Base-by-base conservation (phyloP, 1,140 invertebrate genomes). In the Pseudachorutes palmiensis region DNA sequence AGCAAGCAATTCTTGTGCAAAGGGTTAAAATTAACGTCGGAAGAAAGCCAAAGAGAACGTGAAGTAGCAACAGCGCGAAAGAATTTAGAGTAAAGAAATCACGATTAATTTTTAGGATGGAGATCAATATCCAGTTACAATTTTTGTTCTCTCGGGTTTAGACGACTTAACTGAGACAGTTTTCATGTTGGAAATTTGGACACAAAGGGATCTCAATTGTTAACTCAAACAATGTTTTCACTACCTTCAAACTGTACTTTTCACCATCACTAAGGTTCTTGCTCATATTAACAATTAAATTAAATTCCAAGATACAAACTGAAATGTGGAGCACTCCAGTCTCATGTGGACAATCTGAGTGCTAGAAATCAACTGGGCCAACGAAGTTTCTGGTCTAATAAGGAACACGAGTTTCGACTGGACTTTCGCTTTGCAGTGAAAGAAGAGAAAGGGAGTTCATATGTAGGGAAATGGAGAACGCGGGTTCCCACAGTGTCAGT, bases 291-390 rank as follows among this genome's bases (percentile, higher is more conserved):
- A n/a, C n/a, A n/a, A n/a, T n/a, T n/a, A n/a, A n/a, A n/a, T n/a
- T n/a, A n/a, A n/a, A n/a, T n/a, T n/a, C n/a, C n/a, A n/a, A n/a
- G n/a, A n/a, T n/a, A n/a, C n/a, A n/a, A n/a, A n/a, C n/a, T n/a
- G n/a, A n/a, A n/a, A n/a, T n/a, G n/a, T n/a, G n/a, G n/a, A n/a
- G n/a, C n/a, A n/a, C n/a, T n/a, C n/a, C n/a, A n/a, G n/a, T n/a
- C n/a, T n/a, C n/a, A n/a, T n/a, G n/a, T n/a, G n/a, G 36, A 5
- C 62, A 64, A 49, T 26, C 51, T 32, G 49, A 51, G 29, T 32
- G 36, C 45, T 64, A 29, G 51, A 29, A 64, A 51, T 64, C 26
- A 64, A 64, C 62, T 64, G 62, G 45, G 62, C 32, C 48, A 64
- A n/a, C 62, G 62, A 51, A 48, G 24, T 51, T 64, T 29, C 31